Evolutionary conservation across 1,140 invertebrate species (phyloP).

Genomic region (Ephestia elutella): DNA sequence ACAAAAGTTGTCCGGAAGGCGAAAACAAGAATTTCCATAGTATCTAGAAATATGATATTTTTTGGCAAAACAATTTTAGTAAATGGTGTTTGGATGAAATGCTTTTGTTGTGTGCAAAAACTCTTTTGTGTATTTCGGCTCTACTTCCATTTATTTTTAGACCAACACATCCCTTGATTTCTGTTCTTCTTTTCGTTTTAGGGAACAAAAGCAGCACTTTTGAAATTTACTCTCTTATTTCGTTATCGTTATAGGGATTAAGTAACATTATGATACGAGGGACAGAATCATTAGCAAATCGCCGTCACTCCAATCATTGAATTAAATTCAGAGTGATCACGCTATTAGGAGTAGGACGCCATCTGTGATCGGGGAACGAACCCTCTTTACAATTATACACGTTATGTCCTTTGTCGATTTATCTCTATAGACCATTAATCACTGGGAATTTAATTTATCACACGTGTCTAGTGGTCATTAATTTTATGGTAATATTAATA

Average conservation of each 20-base stretch:
- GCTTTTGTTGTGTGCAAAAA: too few relatives aligned
- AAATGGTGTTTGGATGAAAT: too few relatives aligned
- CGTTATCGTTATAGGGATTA: too few relatives aligned
- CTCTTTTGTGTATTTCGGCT: too few relatives aligned
- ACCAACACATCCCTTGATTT: too few relatives aligned
- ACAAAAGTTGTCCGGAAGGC: conserved; percentile 15
- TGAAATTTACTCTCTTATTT: too few relatives aligned
- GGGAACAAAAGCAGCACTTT: too few relatives aligned
- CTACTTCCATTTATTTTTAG: too few relatives aligned
- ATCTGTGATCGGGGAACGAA: conserved; percentile 3
- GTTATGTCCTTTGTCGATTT: conserved; percentile 2
- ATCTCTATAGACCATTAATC: conserved; percentile 9
- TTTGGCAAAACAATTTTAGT: too few relatives aligned
- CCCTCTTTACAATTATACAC: background rate
- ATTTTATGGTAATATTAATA: too few relatives aligned
- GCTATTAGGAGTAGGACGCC: conserved; percentile 5
- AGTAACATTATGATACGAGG: background rate
- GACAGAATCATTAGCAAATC: background rate
- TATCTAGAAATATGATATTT: background rate
- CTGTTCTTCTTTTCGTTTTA: too few relatives aligned
- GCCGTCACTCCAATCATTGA: conserved; percentile 9
- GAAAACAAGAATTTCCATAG: background rate
- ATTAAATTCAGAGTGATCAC: conserved; percentile 12
- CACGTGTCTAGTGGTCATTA: background rate
- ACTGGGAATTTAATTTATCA: background rate